Evolutionary conservation across 2,113 vertebrate species (phyloP).

Genomic region (Microcebus tavaratra): DNA sequence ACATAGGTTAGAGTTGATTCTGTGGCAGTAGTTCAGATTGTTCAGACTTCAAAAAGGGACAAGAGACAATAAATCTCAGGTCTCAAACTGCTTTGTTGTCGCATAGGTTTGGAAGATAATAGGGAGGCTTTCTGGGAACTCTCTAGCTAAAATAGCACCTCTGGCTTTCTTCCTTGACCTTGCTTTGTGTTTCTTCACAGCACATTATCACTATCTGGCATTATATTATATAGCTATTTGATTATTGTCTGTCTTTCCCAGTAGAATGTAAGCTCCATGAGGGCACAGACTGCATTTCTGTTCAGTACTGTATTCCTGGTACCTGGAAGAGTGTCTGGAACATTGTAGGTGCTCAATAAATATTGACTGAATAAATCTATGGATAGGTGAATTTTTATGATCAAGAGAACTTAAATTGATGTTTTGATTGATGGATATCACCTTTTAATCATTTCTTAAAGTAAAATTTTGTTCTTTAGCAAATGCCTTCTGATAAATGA

Average conservation of each 20-base stretch:
- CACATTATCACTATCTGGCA: neutral
- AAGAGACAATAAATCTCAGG: neutral
- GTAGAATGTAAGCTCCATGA: neutral
- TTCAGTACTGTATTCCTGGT: neutral
- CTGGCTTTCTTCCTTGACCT: neutral
- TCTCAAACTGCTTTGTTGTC: neutral
- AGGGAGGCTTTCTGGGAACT: neutral
- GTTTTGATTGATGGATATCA: neutral
- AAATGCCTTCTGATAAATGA: slow-evolving; percentile 18
- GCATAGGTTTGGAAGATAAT: neutral
- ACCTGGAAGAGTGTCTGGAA: neutral
- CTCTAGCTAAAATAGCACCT: neutral
- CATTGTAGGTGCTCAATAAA: neutral
- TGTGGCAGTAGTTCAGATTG: neutral
- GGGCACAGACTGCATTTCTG: neutral
- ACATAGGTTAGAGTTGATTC: neutral
- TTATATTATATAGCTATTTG: neutral
- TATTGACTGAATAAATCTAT: neutral
- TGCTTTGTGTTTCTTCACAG: neutral
- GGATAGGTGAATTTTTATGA: slow-evolving; percentile 19
- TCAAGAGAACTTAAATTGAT: neutral
- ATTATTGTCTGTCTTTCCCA: neutral
- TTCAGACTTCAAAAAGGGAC: neutral
- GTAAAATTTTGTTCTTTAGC: slow-evolving; percentile 30
- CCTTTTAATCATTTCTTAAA: neutral